phyloP scores from a whole-genome alignment of 1,140 invertebrate species.

The Melitaea cinxia region DNA sequence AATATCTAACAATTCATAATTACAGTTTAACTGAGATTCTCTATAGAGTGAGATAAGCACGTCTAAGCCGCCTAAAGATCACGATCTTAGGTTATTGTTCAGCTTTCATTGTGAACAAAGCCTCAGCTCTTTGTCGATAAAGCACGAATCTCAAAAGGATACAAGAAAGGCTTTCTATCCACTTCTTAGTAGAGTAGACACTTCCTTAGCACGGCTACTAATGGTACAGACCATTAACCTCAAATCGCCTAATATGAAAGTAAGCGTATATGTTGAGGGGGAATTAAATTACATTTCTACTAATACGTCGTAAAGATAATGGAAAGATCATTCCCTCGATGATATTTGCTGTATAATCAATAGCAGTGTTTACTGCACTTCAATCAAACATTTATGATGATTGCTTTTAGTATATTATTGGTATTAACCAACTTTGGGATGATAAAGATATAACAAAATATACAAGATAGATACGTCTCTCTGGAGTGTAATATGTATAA shows the following conservation, averaged over 20 bases:
- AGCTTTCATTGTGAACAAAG: constrained; percentile 35
- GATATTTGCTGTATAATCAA: constrained; percentile 31
- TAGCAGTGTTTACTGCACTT: neutral
- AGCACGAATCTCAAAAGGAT: constrained; percentile 40
- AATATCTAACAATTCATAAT: neutral
- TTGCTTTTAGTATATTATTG: neutral
- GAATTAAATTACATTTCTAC: constrained; percentile 18
- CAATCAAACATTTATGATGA: neutral
- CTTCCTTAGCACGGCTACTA: constrained; percentile 13
- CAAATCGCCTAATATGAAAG: constrained; percentile 1
- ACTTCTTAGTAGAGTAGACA: constrained; percentile 15
- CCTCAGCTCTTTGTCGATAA: constrained; percentile 36
- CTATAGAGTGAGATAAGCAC: neutral
- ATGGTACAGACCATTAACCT: constrained; percentile 22
- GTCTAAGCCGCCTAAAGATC: constrained; percentile 2
- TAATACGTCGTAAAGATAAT: constrained; percentile 35
- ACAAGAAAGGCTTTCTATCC: constrained; percentile 43
- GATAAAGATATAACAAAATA: no score
- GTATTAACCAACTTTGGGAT: no score
- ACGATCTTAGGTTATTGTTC: constrained; percentile 33
- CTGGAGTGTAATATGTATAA: no score
- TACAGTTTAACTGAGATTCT: neutral
- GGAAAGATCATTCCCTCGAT: constrained; percentile 24
- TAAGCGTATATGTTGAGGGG: neutral
- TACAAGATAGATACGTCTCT: no score